Conservation (phyloP, 2,797 vertebrate species). For the Cryptoblepharus egeriae region DNA sequence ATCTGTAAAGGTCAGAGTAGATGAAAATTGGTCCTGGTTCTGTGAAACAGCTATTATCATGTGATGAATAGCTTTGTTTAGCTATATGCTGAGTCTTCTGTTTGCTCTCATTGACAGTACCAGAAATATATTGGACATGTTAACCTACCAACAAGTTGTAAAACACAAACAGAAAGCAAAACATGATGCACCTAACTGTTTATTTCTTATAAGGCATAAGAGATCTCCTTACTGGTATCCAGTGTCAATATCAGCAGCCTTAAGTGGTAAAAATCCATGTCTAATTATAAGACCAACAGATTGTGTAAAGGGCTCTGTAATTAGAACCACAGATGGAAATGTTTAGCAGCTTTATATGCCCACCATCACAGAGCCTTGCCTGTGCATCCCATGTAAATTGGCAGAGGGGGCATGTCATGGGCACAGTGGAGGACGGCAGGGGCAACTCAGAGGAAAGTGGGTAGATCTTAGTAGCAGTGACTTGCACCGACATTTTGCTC, state of each 20-base stretch:
- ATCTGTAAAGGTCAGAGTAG: conserved; percentile 8
- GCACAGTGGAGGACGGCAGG: too few relatives aligned
- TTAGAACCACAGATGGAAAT: not conserved
- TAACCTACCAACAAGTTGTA: conserved; percentile 10
- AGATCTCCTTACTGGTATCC: not conserved
- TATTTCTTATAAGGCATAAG: not conserved
- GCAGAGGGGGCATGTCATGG: too few relatives aligned
- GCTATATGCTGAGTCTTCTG: not conserved
- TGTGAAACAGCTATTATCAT: conserved; percentile 20
- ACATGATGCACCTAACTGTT: not conserved
- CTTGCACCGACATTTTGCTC: too few relatives aligned
- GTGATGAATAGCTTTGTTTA: not conserved
- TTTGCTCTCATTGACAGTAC: not conserved
- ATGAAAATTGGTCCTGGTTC: conserved; percentile 12
- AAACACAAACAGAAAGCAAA: too few relatives aligned
- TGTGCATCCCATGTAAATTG: too few relatives aligned
- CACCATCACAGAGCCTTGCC: too few relatives aligned
- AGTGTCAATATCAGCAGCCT: conserved; percentile 1
- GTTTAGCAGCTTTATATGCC: too few relatives aligned
- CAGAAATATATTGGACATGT: not conserved
- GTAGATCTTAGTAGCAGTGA: too few relatives aligned
- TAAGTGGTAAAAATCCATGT: not conserved
- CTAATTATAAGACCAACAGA: not conserved
- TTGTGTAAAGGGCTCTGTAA: not conserved
- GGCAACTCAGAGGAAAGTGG: too few relatives aligned